phyloP scores from a whole-genome alignment of 2,113 vertebrate species.

The Crocuta crocuta region DNA sequence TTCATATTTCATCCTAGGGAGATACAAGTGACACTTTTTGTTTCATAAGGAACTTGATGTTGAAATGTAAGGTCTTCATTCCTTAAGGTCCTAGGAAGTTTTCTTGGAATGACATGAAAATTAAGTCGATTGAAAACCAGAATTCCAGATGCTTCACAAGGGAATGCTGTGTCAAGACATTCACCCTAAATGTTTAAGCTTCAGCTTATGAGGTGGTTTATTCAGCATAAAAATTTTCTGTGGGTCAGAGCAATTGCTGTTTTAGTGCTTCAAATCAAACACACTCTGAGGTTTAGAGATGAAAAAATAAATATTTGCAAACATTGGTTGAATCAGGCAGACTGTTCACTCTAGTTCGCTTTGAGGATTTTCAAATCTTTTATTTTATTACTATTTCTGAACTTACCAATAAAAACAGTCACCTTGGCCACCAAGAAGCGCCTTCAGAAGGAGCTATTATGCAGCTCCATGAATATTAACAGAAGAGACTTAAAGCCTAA shows the following conservation, averaged over 20 bases:
- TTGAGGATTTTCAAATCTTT: constrained; percentile 78
- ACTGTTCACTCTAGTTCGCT: constrained; percentile 63
- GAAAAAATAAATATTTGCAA: constrained; percentile 87
- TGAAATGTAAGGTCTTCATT: constrained; percentile 48
- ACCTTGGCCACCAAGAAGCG: constrained; percentile 60
- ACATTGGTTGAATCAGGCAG: constrained; percentile 67
- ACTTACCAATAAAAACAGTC: constrained; percentile 67
- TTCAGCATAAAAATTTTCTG: constrained; percentile 78
- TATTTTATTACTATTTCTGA: constrained; percentile 69
- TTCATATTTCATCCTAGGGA: constrained; percentile 1
- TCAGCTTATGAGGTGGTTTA: constrained; percentile 74
- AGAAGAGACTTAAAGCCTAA: constrained; percentile 44
- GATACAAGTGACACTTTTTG: background rate
- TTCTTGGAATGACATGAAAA: constrained; percentile 57
- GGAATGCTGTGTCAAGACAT: constrained; percentile 47
- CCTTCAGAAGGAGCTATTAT: constrained; percentile 27
- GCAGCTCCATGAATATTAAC: background rate
- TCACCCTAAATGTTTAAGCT: constrained; percentile 51
- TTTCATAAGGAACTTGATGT: background rate
- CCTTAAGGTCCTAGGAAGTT: constrained; percentile 59
- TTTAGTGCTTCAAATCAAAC: constrained; percentile 85
- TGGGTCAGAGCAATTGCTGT: constrained; percentile 75
- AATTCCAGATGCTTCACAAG: constrained; percentile 63
- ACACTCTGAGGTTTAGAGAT: constrained; percentile 81
- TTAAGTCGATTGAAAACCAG: constrained; percentile 54